Percentiles rank a stretch among this genome's conserved stretches.
These are phyloP conservation scores for Diorhabda sublineata DNA, from an alignment of 1,140 invertebrate genomes.

Conservation along the genomic window DNA sequence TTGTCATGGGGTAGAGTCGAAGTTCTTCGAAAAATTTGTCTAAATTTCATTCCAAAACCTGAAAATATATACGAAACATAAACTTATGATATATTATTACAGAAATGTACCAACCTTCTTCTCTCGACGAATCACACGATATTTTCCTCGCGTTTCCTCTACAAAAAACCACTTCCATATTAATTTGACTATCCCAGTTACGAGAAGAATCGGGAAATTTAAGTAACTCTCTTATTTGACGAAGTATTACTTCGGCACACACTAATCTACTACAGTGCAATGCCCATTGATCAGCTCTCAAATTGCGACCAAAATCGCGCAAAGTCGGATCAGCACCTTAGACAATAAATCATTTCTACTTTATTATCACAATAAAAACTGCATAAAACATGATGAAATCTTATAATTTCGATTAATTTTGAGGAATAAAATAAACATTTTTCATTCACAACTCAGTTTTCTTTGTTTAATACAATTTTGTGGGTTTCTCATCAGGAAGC, in stretches of 20 bases:
- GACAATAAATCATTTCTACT: conserved; percentile 20
- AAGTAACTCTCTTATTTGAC: conserved; percentile 53
- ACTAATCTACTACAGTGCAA: conserved; percentile 69
- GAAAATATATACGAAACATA: conserved; percentile 9
- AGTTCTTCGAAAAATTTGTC: conserved; percentile 57
- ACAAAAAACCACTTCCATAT: neutral
- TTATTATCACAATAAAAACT: too few species aligned
- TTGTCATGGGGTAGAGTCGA: conserved; percentile 49
- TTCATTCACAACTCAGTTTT: too few species aligned
- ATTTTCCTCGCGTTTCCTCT: neutral
- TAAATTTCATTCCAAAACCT: conserved; percentile 52
- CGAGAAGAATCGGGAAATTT: conserved; percentile 1
- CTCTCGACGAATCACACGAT: neutral
- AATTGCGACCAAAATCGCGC: conserved; percentile 64
- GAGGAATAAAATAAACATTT: too few species aligned
- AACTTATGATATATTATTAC: too few species aligned
- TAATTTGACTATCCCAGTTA: neutral
- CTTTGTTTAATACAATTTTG: too few species aligned
- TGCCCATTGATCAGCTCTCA: conserved; percentile 76
- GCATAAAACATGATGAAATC: too few species aligned
- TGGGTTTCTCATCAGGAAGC: too few species aligned
- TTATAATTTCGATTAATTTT: too few species aligned
- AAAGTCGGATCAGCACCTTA: conserved; percentile 70
- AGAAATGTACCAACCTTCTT: too few species aligned
- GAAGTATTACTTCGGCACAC: conserved; percentile 65